These are phyloP conservation scores for Parnassius glacialis DNA, from an alignment of 2,888 invertebrate species.

Conservation along the genomic window DNA sequence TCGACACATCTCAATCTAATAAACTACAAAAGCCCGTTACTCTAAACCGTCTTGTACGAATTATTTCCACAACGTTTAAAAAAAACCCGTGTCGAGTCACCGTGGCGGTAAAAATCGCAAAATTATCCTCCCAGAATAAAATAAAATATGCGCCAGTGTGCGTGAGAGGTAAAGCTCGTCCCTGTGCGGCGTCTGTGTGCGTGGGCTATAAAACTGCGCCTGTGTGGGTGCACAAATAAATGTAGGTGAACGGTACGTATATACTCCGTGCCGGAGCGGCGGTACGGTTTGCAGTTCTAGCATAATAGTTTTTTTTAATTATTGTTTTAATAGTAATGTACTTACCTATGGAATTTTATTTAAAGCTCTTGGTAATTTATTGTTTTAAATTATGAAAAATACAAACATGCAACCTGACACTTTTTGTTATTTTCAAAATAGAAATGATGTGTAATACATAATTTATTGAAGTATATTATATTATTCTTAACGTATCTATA, in stretches of 20 bases:
- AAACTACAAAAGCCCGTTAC: not conserved
- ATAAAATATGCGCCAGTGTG: conserved; percentile 46
- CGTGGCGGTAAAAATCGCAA: conserved; percentile 50
- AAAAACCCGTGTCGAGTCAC: conserved; percentile 20
- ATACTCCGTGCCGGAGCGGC: conserved; percentile 50
- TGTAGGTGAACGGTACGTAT: conserved; percentile 75
- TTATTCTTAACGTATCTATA: too few species aligned
- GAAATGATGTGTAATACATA: too few species aligned
- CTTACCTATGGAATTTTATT: too few species aligned
- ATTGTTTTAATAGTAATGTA: not conserved
- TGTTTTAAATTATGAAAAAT: too few species aligned
- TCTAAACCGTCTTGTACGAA: conserved; percentile 6
- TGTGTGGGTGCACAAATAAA: conserved; percentile 76
- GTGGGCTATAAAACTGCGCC: conserved; percentile 61
- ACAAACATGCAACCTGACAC: too few species aligned
- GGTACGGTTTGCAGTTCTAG: conserved; percentile 46
- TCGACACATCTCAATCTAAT: too few species aligned
- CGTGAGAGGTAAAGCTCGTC: conserved; percentile 39
- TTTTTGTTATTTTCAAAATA: too few species aligned
- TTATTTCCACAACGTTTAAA: conserved; percentile 10
- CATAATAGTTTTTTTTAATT: conserved; percentile 28
- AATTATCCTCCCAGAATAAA: conserved; percentile 56
- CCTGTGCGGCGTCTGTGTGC: conserved; percentile 38
- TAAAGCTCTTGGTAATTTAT: too few species aligned
- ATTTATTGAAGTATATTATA: too few species aligned